Evolutionary conservation across 2,797 vertebrate genomes (phyloP).

Genomic region (Diglossa cyanea): DNA sequence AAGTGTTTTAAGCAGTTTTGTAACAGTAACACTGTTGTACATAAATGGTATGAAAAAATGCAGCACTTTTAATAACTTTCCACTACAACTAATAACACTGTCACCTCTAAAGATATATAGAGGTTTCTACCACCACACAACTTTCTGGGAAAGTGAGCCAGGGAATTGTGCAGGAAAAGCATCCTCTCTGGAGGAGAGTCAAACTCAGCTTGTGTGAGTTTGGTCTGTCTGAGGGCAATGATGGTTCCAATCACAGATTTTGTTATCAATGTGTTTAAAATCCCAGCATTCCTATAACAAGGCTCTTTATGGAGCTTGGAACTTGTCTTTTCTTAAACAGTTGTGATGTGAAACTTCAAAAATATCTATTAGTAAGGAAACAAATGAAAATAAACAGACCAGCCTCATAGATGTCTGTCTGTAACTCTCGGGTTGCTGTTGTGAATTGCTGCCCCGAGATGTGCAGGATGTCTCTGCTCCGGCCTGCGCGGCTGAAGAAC

Average conservation of each 20-base stretch:
- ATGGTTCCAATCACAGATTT: background rate
- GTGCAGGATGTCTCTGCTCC: too few species aligned
- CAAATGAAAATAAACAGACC: background rate
- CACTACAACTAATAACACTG: background rate
- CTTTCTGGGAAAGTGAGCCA: background rate
- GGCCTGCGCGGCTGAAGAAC: accelerated
- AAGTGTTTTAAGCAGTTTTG: background rate
- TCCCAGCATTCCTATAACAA: background rate
- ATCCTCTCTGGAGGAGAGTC: background rate
- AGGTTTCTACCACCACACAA: background rate
- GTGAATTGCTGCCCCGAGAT: too few species aligned
- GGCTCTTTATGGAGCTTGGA: background rate
- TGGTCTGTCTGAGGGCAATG: background rate
- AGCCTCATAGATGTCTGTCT: background rate
- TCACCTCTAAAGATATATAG: background rate
- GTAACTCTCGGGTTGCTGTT: background rate
- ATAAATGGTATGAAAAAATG: background rate
- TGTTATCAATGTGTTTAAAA: background rate
- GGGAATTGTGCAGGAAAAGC: background rate
- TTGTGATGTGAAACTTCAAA: background rate
- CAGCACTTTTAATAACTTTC: background rate
- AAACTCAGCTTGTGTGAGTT: background rate
- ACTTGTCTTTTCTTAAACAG: background rate
- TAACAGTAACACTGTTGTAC: background rate
- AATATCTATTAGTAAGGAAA: background rate